phyloP scores from a whole-genome alignment of 2,113 vertebrate species.

The Atractosteus spatula region DNA sequence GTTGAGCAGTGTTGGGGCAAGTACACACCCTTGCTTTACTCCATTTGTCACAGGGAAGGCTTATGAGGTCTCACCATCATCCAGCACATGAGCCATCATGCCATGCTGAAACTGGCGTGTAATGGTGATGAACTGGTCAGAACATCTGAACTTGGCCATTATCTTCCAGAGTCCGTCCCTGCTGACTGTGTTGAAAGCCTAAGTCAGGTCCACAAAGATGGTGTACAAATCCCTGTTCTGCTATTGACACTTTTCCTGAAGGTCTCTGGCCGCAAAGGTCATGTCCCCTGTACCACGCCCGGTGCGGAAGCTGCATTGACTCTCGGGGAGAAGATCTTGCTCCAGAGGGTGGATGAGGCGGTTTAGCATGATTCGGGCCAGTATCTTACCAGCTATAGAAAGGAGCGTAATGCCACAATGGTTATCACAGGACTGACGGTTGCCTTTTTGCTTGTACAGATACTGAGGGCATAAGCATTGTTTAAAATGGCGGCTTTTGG shows the following conservation, averaged over 20 bases:
- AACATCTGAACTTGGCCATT: neutral
- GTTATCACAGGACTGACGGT: slow-evolving; percentile 15
- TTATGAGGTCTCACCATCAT: neutral
- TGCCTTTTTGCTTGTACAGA: slow-evolving; percentile 16
- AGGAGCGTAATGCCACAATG: slow-evolving; percentile 6
- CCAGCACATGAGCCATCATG: slow-evolving; percentile 6
- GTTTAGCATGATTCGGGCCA: slow-evolving; percentile 11
- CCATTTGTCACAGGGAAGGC: neutral
- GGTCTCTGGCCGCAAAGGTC: slow-evolving; percentile 1
- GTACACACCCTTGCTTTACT: neutral
- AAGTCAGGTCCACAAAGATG: slow-evolving; percentile 2
- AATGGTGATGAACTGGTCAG: neutral
- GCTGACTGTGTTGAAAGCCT: slow-evolving; percentile 6
- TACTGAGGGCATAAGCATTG: neutral
- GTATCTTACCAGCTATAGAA: slow-evolving; percentile 5
- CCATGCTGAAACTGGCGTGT: slow-evolving; percentile 5
- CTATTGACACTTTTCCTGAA: neutral
- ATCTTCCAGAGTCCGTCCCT: neutral
- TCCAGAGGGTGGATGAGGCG: neutral
- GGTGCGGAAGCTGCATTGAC: neutral
- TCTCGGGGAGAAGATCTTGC: neutral
- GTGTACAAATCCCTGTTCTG: neutral
- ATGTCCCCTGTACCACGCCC: neutral
- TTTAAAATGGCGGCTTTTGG: no score
- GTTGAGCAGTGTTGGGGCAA: neutral